Evolutionary conservation across 2,888 invertebrate species (phyloP), one percentile per base, ranked within the genome.

Genomic region (Eucera pruinosa): DNA sequence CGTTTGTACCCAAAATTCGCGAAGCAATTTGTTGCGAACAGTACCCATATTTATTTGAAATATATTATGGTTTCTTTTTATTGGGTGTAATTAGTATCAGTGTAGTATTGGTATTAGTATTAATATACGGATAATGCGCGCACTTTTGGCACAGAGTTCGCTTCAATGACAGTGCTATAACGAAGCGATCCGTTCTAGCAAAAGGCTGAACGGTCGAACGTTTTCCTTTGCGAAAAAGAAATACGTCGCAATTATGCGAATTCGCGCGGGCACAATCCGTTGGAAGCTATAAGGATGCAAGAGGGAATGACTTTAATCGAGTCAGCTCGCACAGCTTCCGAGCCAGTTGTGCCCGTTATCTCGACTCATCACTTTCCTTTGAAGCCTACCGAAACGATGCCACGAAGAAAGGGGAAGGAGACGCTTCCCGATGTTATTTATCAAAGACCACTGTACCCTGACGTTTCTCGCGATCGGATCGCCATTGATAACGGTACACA

Each of bases 291-390:
- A 39, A 13, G 9, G 9, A 15, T 20, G 20, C n/a, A 25, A 25
- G n/a, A 5, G 27, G 39, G 39, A 39, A 36, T 45, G 55, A 48
- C 36, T 64, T 75, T 71, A 68, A 85, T 76, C 81, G 78, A 71
- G 70, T 62, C 48, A 41, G 69, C 64, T 33, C 58, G 73, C 54
- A 64, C 57, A 62, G 47, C 58, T 74, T 67, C 64, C 65, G 68
- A 71, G 66, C 74, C 77, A 68, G 79, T 77, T 47, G 70, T 66
- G 68, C 65, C 73, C 81, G 84, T 77, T 79, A 82, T 80, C 74
- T 73, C 60, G 66, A 61, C 74, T 76, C 77, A 69, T 86, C 84
- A 81, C 86, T 85, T 85, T 86, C 79, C 81, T 84, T 84, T 86
- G 86, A 86, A 85, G 84, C 80, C 64, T 70, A 79, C 81, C 86